Conservation (phyloP, 2,888 invertebrate species). For the Oscheius sp. region DNA sequence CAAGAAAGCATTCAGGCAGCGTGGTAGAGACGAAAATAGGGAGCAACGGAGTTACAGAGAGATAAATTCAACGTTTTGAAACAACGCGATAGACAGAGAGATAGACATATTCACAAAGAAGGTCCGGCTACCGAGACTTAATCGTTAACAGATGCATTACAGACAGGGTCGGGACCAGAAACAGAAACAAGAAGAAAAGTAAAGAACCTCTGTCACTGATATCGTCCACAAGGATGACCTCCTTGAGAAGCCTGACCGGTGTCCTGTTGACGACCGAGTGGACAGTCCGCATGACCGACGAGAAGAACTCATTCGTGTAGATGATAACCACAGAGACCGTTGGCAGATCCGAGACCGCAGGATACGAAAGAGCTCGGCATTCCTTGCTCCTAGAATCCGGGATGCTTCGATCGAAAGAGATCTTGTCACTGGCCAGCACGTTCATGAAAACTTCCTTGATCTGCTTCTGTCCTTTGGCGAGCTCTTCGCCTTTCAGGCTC, state of each 20-base stretch:
- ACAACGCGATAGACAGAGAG: too few species aligned
- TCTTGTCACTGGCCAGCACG: conserved; percentile 74
- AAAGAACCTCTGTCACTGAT: conserved; percentile 82
- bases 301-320: conserved; percentile 76
- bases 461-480: conserved; percentile 42
- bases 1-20: too few species aligned
- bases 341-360: conserved; percentile 77
- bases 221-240: conserved; percentile 94
- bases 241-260: conserved; percentile 82
- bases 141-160: too few species aligned
- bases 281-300: conserved; percentile 74
- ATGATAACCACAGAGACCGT: conserved; percentile 82
- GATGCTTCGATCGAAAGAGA: conserved; percentile 75
- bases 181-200: not conserved
- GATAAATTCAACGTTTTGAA: too few species aligned
- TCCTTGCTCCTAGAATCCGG: conserved; percentile 74
- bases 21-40: too few species aligned
- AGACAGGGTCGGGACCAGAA: too few species aligned
- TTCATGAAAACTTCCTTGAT: conserved; percentile 66
- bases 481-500: conserved; percentile 44
- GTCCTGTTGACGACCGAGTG: conserved; percentile 87
- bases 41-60: too few species aligned
- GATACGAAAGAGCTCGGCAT: conserved; percentile 78
- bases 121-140: too few species aligned
- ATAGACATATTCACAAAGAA: too few species aligned